Evolutionary conservation across 2,113 vertebrate species (phyloP).

Genomic region (Todiramphus chloris): DNA sequence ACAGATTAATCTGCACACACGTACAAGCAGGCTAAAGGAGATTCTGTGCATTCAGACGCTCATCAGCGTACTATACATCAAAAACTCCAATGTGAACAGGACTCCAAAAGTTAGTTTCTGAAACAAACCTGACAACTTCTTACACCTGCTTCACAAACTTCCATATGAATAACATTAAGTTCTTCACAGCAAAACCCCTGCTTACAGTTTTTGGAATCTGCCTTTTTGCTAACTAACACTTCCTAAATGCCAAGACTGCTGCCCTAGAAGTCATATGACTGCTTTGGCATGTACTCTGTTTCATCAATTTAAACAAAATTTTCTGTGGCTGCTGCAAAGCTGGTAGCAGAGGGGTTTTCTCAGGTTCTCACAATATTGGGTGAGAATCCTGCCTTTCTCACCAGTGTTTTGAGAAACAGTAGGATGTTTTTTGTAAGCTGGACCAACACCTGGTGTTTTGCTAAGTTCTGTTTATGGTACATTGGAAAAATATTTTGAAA

Average conservation of each 20-base stretch:
- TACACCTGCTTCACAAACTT: not conserved
- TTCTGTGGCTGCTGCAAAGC: no score
- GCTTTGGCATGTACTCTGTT: not conserved
- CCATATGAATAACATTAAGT: not conserved
- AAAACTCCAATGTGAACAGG: not conserved
- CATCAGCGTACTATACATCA: not conserved
- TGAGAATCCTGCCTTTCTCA: no score
- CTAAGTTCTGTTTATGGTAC: no score
- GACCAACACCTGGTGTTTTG: no score
- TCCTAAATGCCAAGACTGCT: not conserved
- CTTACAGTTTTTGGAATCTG: not conserved
- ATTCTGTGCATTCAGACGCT: not conserved
- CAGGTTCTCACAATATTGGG: no score
- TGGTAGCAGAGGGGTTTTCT: no score
- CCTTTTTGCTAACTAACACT: not conserved
- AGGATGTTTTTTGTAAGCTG: no score
- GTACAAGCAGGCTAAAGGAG: not conserved
- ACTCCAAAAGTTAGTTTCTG: not conserved
- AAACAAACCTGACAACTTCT: not conserved
- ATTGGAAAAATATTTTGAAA: no score
- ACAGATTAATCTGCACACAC: not conserved
- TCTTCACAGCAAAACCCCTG: not conserved
- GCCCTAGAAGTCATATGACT: not conserved
- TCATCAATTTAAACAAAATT: not conserved
- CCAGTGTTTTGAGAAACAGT: no score